Percentiles rank a stretch among this genome's conserved stretches.
Evolutionary conservation across 2,113 vertebrate species (phyloP).

Genomic region (Sylvia atricapilla): DNA sequence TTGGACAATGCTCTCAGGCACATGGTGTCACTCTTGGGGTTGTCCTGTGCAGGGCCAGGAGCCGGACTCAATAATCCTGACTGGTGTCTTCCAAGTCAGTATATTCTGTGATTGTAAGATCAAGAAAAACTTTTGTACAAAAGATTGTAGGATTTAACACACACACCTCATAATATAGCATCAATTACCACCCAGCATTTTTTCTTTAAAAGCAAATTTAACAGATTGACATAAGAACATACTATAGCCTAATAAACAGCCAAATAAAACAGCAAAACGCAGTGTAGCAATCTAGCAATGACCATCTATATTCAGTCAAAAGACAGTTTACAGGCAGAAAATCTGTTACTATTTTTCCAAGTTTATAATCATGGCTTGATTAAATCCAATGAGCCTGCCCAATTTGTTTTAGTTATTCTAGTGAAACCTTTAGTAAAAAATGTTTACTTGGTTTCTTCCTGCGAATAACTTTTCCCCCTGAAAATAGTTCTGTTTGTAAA

Average conservation of each 20-base stretch:
- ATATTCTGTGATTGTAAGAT: neutral
- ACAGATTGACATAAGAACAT: neutral
- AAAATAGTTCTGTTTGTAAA: constrained; percentile 24
- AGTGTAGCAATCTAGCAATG: neutral
- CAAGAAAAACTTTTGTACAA: neutral
- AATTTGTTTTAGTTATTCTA: neutral
- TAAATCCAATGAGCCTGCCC: neutral
- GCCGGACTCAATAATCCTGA: neutral
- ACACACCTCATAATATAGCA: neutral
- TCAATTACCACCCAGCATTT: neutral
- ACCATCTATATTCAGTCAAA: neutral
- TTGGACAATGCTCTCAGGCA: neutral
- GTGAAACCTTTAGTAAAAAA: neutral
- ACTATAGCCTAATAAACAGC: neutral
- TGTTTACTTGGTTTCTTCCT: constrained; percentile 23
- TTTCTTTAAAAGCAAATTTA: neutral
- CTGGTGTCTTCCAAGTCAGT: neutral
- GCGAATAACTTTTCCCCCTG: neutral
- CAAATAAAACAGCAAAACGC: neutral
- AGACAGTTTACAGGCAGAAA: neutral
- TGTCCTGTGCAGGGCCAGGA: neutral
- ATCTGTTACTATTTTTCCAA: neutral
- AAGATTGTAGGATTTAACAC: neutral
- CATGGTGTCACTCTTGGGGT: neutral
- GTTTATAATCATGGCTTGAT: neutral